A percentile compares a stretch with the other conserved stretches of the same genome.
These are phyloP conservation scores for Notocelia uddmanniana DNA, from an alignment of 2,888 invertebrate genomes.

Conservation along the genomic window DNA sequence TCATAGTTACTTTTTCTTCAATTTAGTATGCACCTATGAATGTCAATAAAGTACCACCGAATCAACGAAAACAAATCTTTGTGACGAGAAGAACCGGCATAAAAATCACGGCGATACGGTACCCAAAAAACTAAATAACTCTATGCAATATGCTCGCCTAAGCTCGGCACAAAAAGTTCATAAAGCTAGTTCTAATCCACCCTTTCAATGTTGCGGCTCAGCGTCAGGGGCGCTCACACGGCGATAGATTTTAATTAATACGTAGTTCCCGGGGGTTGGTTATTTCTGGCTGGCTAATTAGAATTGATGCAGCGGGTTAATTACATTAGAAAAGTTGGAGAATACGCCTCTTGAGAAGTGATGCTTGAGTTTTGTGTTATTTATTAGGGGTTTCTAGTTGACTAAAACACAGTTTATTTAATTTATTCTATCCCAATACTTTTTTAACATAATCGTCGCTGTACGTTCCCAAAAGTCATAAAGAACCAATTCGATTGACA, in stretches of 20 bases:
- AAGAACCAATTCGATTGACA: too few relatives aligned
- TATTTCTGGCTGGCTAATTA: conserved; percentile 23
- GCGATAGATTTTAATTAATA: conserved; percentile 32
- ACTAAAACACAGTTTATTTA: neutral
- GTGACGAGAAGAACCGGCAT: too few relatives aligned
- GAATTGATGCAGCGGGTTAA: conserved; percentile 31
- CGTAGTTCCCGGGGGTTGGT: conserved; percentile 21
- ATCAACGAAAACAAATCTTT: too few relatives aligned
- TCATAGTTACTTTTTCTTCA: too few relatives aligned
- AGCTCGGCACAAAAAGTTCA: neutral
- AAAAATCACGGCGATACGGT: too few relatives aligned
- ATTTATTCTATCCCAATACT: too few relatives aligned
- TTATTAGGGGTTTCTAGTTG: conserved; percentile 4
- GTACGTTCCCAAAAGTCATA: too few relatives aligned
- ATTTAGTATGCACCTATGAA: too few relatives aligned
- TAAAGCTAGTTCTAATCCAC: conserved; percentile 9
- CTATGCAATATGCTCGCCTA: neutral
- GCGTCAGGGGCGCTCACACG: conserved; percentile 6
- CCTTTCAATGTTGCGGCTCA: conserved; percentile 5
- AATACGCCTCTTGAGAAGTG: conserved; percentile 24
- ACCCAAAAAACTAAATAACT: neutral
- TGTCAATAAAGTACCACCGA: too few relatives aligned
- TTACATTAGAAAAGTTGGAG: conserved; percentile 25
- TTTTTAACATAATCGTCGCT: too few relatives aligned
- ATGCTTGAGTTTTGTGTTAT: conserved; percentile 7